Percentiles rank a stretch among this genome's conserved stretches.
These are phyloP conservation scores for Bombus ignitus DNA, from an alignment of 1,140 invertebrate species.

Conservation along the genomic window DNA sequence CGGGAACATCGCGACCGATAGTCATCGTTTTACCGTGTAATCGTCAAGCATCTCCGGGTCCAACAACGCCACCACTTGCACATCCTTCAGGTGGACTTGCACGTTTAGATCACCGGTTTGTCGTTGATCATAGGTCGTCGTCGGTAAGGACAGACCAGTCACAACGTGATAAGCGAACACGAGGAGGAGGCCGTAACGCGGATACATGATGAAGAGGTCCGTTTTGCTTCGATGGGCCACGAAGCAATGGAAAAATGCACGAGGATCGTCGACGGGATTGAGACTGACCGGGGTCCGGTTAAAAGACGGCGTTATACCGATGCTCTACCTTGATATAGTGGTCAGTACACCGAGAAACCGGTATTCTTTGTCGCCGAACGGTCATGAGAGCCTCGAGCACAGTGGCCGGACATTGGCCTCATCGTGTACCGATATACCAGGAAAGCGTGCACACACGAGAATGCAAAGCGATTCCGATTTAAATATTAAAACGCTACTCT, in stretches of 20 bases:
- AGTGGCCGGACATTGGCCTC: constrained; percentile 70
- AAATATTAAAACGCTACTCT: background rate
- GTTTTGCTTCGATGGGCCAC: background rate
- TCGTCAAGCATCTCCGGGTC: constrained; percentile 82
- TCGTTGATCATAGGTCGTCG: constrained; percentile 86
- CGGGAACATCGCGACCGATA: background rate
- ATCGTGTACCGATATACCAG: constrained; percentile 36
- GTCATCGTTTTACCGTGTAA: constrained; percentile 81
- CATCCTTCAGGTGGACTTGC: constrained; percentile 89
- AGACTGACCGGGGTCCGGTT: constrained; percentile 26
- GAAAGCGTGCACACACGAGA: background rate
- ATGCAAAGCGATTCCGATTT: constrained; percentile 23
- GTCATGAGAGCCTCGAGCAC: constrained; percentile 50
- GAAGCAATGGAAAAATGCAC: constrained; percentile 54
- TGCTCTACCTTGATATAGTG: constrained; percentile 45
- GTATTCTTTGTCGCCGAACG: constrained; percentile 55
- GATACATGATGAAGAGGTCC: constrained; percentile 45
- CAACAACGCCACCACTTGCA: constrained; percentile 88
- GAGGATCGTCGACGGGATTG: constrained; percentile 24
- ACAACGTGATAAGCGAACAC: constrained; percentile 33
- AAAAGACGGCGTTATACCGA: constrained; percentile 13
- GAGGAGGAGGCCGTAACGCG: constrained; percentile 41
- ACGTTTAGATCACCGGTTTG: constrained; percentile 91
- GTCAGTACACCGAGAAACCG: constrained; percentile 57
- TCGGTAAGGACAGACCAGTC: constrained; percentile 32